These are phyloP conservation scores for Drosophila infuscata DNA, from an alignment of 2,888 invertebrate genomes.

Conservation along the genomic window DNA sequence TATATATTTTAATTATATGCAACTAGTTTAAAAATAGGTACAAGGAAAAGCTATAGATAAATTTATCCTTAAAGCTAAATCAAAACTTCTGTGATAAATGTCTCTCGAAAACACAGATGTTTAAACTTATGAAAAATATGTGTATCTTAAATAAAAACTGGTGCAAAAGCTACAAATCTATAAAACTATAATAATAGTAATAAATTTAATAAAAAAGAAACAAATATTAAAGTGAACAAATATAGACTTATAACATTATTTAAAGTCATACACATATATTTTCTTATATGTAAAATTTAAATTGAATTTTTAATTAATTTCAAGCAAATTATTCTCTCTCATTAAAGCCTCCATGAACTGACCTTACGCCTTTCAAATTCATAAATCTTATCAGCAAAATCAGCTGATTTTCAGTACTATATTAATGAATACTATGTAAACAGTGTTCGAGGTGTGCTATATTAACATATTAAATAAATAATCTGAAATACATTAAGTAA, in stretches of 20 bases:
- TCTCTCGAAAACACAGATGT: not conserved
- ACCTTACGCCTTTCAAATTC: constrained; percentile 8
- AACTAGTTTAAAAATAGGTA: not conserved
- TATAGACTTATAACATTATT: not conserved
- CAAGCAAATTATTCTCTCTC: no score
- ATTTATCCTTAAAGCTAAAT: not conserved
- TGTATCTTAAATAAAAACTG: not conserved
- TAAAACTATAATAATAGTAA: not conserved
- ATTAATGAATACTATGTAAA: constrained; percentile 42
- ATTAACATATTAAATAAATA: constrained; percentile 52
- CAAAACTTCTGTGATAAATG: not conserved
- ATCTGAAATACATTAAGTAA: constrained; percentile 17
- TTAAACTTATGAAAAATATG: not conserved
- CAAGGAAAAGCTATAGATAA: not conserved
- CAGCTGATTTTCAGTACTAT: constrained; percentile 40
- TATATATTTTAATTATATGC: no score
- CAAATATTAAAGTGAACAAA: not conserved
- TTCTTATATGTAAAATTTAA: not conserved
- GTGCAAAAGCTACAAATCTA: not conserved
- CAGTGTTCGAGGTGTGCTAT: constrained; percentile 22
- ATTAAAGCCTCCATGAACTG: not conserved
- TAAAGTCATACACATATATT: not conserved
- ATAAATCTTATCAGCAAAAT: constrained; percentile 40
- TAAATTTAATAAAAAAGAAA: not conserved
- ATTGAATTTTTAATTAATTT: not conserved